A percentile compares a stretch with the other conserved stretches of the same genome.
These are phyloP conservation scores for Rhyzopertha dominica DNA, from an alignment of 1,140 invertebrate species.

Conservation along the genomic window DNA sequence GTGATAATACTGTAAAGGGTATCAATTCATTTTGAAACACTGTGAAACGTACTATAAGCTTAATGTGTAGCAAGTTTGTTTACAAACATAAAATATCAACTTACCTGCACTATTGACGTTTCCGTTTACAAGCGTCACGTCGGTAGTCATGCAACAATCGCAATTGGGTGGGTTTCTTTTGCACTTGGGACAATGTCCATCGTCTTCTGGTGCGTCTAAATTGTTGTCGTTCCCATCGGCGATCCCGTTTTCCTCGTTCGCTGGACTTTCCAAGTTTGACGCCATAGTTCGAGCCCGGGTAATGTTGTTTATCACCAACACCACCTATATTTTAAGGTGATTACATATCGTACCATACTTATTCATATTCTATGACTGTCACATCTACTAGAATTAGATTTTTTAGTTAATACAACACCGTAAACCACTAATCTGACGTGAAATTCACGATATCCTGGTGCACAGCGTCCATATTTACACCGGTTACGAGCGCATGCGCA, in stretches of 20 bases:
- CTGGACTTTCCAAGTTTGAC: conserved; percentile 7
- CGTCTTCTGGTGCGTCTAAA: background rate
- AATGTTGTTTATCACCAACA: conserved; percentile 9
- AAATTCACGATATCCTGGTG: no score
- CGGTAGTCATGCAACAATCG: conserved; percentile 1
- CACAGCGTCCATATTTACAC: no score
- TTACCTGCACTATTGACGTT: no score
- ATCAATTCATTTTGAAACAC: no score
- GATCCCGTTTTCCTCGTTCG: conserved; percentile 2
- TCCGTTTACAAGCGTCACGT: background rate
- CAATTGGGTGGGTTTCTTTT: conserved; percentile 10
- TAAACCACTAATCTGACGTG: no score
- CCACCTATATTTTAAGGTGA: background rate
- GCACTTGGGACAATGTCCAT: background rate
- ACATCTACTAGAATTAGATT: background rate
- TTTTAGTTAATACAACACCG: no score
- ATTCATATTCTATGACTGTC: background rate
- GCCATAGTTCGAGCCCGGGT: conserved; percentile 10
- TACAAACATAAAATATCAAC: conserved; percentile 10
- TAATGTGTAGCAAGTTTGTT: conserved; percentile 9
- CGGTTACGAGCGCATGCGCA: no score
- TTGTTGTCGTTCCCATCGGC: conserved; percentile 1
- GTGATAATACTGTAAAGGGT: no score
- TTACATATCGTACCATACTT: background rate
- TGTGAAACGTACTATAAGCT: no score